Conservation (phyloP, 2,888 invertebrate genomes). For the Euplexia lucipara region DNA sequence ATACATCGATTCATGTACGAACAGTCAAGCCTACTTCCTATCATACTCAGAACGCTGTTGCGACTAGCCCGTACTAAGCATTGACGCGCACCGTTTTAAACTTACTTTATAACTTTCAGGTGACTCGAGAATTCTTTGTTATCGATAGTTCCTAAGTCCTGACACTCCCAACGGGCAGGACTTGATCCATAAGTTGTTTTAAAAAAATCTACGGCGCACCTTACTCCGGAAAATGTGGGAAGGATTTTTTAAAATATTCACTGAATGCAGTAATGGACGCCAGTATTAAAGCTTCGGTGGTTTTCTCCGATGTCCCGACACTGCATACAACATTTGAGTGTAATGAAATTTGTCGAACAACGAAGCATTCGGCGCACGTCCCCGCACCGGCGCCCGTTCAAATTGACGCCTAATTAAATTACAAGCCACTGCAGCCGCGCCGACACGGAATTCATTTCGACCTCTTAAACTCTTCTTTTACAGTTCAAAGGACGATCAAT, state of each 20-base stretch:
- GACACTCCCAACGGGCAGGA: neutral
- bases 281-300: constrained; percentile 63
- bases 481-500: constrained; percentile 61
- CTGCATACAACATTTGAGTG: constrained; percentile 76
- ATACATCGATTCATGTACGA: too few species aligned
- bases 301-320: constrained; percentile 52
- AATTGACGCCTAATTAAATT: constrained; percentile 88
- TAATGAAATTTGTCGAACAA: constrained; percentile 84
- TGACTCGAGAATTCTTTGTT: constrained; percentile 9
- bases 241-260: constrained; percentile 41
- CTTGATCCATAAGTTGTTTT: neutral
- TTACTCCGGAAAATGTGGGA: neutral
- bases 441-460: constrained; percentile 74
- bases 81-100: constrained; percentile 1
- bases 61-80: too few species aligned
- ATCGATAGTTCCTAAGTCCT: constrained; percentile 8
- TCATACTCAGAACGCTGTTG: too few species aligned
- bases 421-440: constrained; percentile 77
- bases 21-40: too few species aligned
- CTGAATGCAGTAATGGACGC: constrained; percentile 51
- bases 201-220: neutral
- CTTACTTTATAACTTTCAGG: constrained; percentile 19
- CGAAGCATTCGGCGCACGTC: constrained; percentile 85
- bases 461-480: constrained; percentile 68
- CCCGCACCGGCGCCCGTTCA: constrained; percentile 75